A percentile compares a stretch with the other conserved stretches of the same genome.
phyloP scores from a whole-genome alignment of 2,113 vertebrate species.

The Hemibagrus wyckioides region DNA sequence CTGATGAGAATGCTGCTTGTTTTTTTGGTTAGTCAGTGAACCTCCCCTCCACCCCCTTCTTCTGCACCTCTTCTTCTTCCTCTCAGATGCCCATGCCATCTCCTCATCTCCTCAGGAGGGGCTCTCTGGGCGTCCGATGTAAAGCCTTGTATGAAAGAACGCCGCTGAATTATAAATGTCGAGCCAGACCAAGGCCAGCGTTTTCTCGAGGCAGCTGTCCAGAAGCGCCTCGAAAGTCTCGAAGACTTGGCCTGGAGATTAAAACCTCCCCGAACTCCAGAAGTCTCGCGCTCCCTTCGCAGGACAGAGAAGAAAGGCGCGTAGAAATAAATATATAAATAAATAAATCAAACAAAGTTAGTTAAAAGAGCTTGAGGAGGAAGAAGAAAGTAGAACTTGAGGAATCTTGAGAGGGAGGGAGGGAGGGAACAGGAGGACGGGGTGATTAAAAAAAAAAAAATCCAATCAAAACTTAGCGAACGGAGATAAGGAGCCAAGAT shows the following conservation, averaged over 20 bases:
- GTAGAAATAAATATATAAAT: constrained; percentile 9
- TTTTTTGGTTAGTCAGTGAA: constrained; percentile 38
- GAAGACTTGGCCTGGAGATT: constrained; percentile 54
- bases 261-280: constrained; percentile 49
- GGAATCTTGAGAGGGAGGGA: constrained; percentile 62
- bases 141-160: constrained; percentile 53
- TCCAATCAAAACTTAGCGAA: constrained; percentile 77
- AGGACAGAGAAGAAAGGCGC: constrained; percentile 45
- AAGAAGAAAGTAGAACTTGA: constrained; percentile 51
- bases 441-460: constrained; percentile 69
- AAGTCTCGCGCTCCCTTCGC: constrained; percentile 33
- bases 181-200: constrained; percentile 43
- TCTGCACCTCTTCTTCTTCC: neutral
- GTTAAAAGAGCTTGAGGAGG: constrained; percentile 44
- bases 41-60: constrained; percentile 19
- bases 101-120: constrained; percentile 42
- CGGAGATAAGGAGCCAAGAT: constrained; percentile 87
- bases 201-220: constrained; percentile 44
- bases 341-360: constrained; percentile 48
- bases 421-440: constrained; percentile 29
- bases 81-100: constrained; percentile 36
- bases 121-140: constrained; percentile 32
- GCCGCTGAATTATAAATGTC: constrained; percentile 54
- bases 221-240: constrained; percentile 21
- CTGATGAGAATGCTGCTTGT: neutral